Percentiles rank a stretch among this genome's conserved stretches.
phyloP scores from a whole-genome alignment of 1,140 invertebrate genomes.

The Drosophila parabipectinata region DNA sequence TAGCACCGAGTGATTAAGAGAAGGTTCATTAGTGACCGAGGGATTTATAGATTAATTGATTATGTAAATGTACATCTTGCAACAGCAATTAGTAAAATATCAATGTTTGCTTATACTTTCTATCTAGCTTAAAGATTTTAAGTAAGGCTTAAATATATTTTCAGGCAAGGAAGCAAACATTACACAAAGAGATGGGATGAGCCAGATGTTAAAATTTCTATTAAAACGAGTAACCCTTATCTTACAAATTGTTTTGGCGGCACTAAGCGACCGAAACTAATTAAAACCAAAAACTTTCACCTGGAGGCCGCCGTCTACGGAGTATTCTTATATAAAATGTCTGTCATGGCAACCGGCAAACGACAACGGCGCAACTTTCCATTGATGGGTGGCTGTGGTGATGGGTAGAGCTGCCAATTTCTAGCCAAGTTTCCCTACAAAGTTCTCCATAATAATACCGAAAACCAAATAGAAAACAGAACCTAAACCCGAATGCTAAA shows the following conservation, averaged over 20 bases:
- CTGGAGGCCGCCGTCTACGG: conserved; percentile 20
- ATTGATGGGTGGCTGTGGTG: conserved; percentile 6
- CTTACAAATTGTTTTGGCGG: conserved; percentile 52
- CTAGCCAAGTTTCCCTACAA: conserved; percentile 41
- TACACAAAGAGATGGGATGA: conserved; percentile 7
- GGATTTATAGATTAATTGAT: conserved; percentile 14
- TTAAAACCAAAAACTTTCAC: conserved; percentile 58
- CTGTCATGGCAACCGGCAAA: conserved; percentile 37
- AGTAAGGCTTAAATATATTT: no score
- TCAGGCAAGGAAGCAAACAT: conserved; percentile 1
- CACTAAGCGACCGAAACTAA: conserved; percentile 56
- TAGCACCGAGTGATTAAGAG: conserved; percentile 16
- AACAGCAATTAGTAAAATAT: conserved; percentile 10
- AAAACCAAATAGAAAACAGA: conserved; percentile 43
- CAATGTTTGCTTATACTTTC: neutral
- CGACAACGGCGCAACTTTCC: conserved; percentile 39
- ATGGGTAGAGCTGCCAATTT: conserved; percentile 39
- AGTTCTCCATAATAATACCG: conserved; percentile 50
- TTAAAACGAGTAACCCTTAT: conserved; percentile 34
- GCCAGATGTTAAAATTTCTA: conserved; percentile 17
- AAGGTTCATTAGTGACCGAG: conserved; percentile 31
- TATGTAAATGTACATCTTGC: conserved; percentile 15
- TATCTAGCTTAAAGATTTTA: neutral
- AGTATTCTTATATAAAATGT: conserved; percentile 47
- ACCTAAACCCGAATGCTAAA: conserved; percentile 21